phyloP scores from a whole-genome alignment of 2,888 invertebrate genomes.

The Carabus problematicus region DNA sequence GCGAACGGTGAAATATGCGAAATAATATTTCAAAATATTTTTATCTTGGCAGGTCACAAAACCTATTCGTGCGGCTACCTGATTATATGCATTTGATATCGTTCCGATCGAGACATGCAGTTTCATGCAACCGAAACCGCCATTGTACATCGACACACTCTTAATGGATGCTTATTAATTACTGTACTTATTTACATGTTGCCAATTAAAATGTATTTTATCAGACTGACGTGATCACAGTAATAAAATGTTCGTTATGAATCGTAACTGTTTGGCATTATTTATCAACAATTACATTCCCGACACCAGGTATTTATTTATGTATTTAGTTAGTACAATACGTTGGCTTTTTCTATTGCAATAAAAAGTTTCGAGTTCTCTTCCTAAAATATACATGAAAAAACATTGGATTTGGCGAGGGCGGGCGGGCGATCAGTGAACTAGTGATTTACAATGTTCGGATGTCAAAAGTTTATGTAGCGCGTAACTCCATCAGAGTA shows the following conservation, averaged over 20 bases:
- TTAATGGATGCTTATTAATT: constrained; percentile 28
- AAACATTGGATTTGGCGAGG: constrained; percentile 4
- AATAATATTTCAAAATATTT: constrained; percentile 32
- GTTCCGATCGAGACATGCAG: constrained; percentile 29
- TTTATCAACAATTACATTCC: too few relatives aligned
- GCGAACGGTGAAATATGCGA: constrained; percentile 35
- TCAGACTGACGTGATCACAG: too few relatives aligned
- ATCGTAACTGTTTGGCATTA: too few relatives aligned
- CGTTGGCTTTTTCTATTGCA: too few relatives aligned
- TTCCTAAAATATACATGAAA: not conserved
- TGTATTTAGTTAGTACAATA: too few relatives aligned
- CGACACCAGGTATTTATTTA: too few relatives aligned
- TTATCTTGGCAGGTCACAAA: constrained; percentile 38
- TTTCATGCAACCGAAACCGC: constrained; percentile 35
- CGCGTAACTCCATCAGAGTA: constrained; percentile 32
- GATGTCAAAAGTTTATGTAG: constrained; percentile 38
- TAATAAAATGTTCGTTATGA: too few relatives aligned
- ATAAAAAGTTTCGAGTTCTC: too few relatives aligned
- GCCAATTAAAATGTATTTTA: too few relatives aligned
- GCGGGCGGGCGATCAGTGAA: constrained; percentile 6
- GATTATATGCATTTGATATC: constrained; percentile 36
- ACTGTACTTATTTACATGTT: not conserved
- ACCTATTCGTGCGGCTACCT: constrained; percentile 20
- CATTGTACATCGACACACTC: constrained; percentile 29
- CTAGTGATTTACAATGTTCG: constrained; percentile 27